A percentile compares a stretch with the other conserved stretches of the same genome.
These are phyloP conservation scores for Triplophysa yarkandensis DNA, from an alignment of 2,797 vertebrate genomes.

Conservation along the genomic window DNA sequence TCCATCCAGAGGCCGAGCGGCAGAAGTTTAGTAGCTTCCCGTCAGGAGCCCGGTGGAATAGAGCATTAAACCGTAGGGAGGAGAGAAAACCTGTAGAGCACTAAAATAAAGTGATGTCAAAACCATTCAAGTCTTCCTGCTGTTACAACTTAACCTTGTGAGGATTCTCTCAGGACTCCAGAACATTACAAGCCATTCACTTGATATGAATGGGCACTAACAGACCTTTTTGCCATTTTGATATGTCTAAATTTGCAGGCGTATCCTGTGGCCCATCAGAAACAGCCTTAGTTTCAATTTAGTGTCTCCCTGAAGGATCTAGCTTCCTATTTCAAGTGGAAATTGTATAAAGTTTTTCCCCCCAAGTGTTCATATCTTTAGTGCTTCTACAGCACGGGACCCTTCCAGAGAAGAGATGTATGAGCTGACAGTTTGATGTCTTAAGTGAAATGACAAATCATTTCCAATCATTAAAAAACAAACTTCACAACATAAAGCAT, in stretches of 20 bases:
- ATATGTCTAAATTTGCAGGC: constrained; percentile 95
- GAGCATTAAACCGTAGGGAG: constrained; percentile 93
- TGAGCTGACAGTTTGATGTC: constrained; percentile 80
- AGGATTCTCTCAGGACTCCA: constrained; percentile 83
- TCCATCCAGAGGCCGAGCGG: constrained; percentile 85
- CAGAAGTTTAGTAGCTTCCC: constrained; percentile 92
- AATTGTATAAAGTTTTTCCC: constrained; percentile 74
- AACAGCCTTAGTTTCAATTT: constrained; percentile 99
- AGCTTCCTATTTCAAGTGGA: constrained; percentile 90
- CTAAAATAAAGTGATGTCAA: constrained; percentile 97
- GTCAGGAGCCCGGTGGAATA: constrained; percentile 84
- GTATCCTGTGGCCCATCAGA: constrained; percentile 95
- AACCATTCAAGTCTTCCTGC: constrained; percentile 95
- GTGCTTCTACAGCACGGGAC: constrained; percentile 76
- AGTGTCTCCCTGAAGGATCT: constrained; percentile 87
- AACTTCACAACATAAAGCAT: constrained; percentile 56
- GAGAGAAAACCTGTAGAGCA: constrained; percentile 84
- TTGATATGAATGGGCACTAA: constrained; percentile 96
- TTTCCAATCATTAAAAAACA: constrained; percentile 71
- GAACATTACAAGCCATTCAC: constrained; percentile 94
- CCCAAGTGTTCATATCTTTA: constrained; percentile 68
- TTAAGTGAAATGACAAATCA: constrained; percentile 77
- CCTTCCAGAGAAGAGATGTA: constrained; percentile 78
- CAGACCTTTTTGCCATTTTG: constrained; percentile 97
- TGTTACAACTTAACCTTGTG: constrained; percentile 84